A percentile compares a stretch with the other conserved stretches of the same genome.
phyloP scores from a whole-genome alignment of 2,113 vertebrate genomes.

The Archocentrus centrarchus region DNA sequence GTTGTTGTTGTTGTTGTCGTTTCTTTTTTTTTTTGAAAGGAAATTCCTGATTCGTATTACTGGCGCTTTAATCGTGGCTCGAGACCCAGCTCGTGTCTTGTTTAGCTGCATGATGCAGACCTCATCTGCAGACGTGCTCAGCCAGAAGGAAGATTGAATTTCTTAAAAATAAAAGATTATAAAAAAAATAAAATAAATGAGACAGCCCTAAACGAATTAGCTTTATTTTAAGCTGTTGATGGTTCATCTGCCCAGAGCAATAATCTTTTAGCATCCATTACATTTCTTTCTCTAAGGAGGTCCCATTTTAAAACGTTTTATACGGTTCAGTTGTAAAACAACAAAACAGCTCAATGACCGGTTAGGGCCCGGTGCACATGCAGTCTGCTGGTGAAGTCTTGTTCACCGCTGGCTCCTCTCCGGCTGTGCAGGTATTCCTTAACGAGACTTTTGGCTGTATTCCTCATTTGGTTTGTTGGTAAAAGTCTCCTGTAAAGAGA shows the following conservation, averaged over 20 bases:
- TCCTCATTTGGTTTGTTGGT: slow-evolving; percentile 37
- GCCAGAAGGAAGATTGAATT: background rate
- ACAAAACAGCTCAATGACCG: background rate
- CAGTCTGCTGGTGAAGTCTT: background rate
- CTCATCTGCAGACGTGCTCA: slow-evolving; percentile 6
- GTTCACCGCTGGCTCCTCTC: slow-evolving; percentile 34
- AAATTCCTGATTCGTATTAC: background rate
- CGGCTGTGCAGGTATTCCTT: slow-evolving; percentile 65
- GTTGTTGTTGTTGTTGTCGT: background rate
- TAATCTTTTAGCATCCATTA: slow-evolving; percentile 2
- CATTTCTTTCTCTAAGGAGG: background rate
- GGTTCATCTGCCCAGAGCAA: background rate
- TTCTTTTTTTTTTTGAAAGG: background rate
- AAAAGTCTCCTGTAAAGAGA: slow-evolving; percentile 33
- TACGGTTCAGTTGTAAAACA: background rate
- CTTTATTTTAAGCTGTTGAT: background rate
- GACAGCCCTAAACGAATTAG: background rate
- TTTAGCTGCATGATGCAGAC: slow-evolving; percentile 1
- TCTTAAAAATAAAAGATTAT: background rate
- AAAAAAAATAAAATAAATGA: background rate
- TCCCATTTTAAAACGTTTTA: background rate
- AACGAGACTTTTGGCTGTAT: slow-evolving; percentile 44
- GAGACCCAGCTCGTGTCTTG: slow-evolving; percentile 17
- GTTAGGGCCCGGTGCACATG: background rate
- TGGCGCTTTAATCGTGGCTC: background rate